Percentiles rank a stretch among this genome's conserved stretches.
Conservation (phyloP, 2,888 invertebrate genomes). For the Drosophila colorata region DNA sequence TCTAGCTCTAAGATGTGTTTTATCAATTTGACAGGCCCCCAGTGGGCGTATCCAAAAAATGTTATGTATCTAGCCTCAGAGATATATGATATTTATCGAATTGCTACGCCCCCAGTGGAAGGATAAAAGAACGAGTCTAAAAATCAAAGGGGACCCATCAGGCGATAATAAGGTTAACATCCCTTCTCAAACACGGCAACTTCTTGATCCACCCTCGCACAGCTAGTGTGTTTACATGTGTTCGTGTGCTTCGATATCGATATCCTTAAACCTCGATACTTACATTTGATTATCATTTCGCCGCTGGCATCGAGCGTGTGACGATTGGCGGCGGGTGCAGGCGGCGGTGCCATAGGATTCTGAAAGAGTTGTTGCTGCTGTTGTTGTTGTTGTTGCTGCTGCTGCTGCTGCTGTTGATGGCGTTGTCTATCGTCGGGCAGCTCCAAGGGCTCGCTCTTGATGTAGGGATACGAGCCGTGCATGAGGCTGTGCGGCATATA, state of each 20-base stretch:
- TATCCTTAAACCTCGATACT: constrained; percentile 57
- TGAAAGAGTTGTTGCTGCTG: constrained; percentile 59
- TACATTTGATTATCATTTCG: constrained; percentile 75
- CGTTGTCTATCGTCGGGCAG: constrained; percentile 54
- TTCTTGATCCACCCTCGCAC: too few species aligned
- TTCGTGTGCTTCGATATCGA: constrained; percentile 40
- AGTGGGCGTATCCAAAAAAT: too few species aligned
- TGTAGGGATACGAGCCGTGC: constrained; percentile 70
- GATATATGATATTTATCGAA: too few species aligned
- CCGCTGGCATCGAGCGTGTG: constrained; percentile 51
- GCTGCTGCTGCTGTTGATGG: constrained; percentile 46
- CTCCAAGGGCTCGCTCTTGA: constrained; percentile 79
- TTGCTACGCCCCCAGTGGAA: too few species aligned
- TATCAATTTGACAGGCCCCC: too few species aligned
- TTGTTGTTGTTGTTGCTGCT: constrained; percentile 33
- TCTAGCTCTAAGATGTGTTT: too few species aligned
- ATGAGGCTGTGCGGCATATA: constrained; percentile 66
- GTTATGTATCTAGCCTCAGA: too few species aligned
- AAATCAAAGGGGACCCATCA: too few species aligned
- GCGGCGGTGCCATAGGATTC: constrained; percentile 72
- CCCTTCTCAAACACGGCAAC: too few species aligned
- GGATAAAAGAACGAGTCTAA: too few species aligned
- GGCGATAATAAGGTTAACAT: too few species aligned
- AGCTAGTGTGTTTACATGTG: constrained; percentile 17
- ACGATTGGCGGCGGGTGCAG: constrained; percentile 50